Evolutionary conservation across 2,113 vertebrate genomes (phyloP).

Genomic region (Taxidea taxus): DNA sequence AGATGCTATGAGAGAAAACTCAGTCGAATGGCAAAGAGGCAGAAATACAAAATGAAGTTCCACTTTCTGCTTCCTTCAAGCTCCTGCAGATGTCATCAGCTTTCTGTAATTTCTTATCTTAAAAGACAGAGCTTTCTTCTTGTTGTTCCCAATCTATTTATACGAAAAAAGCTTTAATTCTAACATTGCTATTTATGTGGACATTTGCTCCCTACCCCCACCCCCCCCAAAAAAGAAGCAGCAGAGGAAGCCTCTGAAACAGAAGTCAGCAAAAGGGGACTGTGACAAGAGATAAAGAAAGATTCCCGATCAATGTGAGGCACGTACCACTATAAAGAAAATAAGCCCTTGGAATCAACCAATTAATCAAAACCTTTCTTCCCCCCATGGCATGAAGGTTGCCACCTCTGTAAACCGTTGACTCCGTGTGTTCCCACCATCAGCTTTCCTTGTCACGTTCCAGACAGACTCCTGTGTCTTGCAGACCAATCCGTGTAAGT

Average conservation of each 20-base stretch:
- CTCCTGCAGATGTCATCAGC: not conserved
- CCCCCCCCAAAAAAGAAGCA: rapidly evolving
- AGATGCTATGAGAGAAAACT: not conserved
- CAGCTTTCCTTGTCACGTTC: conserved; percentile 3
- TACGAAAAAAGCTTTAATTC: not conserved
- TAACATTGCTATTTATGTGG: not conserved
- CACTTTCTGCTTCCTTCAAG: not conserved
- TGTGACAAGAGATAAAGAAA: not conserved
- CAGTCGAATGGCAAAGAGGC: not conserved
- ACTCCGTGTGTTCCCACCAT: not conserved
- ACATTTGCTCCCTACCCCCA: rapidly evolving
- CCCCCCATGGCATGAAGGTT: not conserved
- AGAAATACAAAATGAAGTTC: not conserved
- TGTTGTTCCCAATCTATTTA: not conserved
- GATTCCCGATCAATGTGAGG: not conserved
- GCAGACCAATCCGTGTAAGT: not conserved
- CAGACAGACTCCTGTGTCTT: not conserved
- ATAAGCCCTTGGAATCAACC: not conserved
- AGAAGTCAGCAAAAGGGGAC: not conserved
- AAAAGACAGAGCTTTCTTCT: not conserved
- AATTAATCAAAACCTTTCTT: not conserved
- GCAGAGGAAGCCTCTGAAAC: not conserved
- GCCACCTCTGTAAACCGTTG: not conserved
- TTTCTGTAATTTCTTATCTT: conserved; percentile 23
- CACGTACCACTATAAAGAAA: not conserved